A percentile compares a stretch with the other conserved stretches of the same genome.
These are phyloP conservation scores for Anolis sagrei DNA, from an alignment of 2,113 vertebrate genomes.

Conservation along the genomic window DNA sequence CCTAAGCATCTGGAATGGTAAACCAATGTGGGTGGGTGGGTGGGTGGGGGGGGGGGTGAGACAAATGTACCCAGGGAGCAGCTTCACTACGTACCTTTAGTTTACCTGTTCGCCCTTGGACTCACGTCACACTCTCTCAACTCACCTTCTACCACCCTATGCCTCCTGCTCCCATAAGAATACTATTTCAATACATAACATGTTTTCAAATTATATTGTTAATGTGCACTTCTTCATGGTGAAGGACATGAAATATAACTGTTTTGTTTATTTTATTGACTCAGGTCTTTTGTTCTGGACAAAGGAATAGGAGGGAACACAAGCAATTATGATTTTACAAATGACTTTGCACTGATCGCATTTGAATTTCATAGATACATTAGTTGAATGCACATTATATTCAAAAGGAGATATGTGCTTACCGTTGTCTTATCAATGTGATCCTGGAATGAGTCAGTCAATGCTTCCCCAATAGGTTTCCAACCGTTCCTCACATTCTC, in stretches of 20 bases:
- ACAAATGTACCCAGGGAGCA: background rate
- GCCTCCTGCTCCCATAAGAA: background rate
- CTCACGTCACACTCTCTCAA: background rate
- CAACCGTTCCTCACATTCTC: constrained; percentile 86
- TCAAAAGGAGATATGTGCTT: constrained; percentile 58
- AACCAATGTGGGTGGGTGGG: too few relatives aligned
- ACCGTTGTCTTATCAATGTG: constrained; percentile 91
- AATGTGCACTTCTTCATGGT: background rate
- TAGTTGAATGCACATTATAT: background rate
- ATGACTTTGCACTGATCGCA: background rate
- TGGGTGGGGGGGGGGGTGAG: too few relatives aligned
- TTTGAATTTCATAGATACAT: background rate
- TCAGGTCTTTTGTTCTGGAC: background rate
- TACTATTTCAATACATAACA: background rate
- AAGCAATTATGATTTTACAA: background rate
- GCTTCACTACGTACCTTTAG: background rate
- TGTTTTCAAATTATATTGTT: background rate
- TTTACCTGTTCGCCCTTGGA: background rate
- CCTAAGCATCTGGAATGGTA: background rate
- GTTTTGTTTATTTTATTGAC: background rate
- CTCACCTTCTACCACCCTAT: background rate
- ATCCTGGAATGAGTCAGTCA: constrained; percentile 93
- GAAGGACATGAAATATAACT: background rate
- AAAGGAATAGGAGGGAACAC: background rate
- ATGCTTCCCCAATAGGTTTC: constrained; percentile 93